Conservation (phyloP, 1,140 invertebrate species). For the Metaphire vulgaris region DNA sequence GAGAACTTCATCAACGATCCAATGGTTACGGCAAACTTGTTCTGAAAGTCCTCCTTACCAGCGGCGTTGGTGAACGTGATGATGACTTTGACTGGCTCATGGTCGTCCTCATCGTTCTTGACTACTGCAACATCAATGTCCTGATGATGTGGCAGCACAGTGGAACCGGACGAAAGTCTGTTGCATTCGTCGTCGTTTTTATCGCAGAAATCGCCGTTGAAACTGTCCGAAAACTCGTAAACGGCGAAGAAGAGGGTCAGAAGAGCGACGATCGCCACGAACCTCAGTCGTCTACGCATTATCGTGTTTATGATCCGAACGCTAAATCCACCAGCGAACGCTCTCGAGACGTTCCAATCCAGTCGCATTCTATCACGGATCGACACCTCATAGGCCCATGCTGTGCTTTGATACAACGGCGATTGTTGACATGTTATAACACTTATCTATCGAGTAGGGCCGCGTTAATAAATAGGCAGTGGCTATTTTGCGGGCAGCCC, state of each 20-base stretch:
- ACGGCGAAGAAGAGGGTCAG: neutral
- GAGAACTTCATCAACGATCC: slow-evolving; percentile 56
- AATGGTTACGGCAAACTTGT: slow-evolving; percentile 59
- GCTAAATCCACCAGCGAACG: too few species aligned
- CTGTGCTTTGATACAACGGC: too few species aligned
- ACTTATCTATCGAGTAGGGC: too few species aligned
- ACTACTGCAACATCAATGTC: neutral
- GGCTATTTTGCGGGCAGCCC: too few species aligned
- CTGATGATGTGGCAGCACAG: too few species aligned
- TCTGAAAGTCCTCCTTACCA: slow-evolving; percentile 57
- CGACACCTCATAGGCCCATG: too few species aligned
- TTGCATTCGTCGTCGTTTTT: neutral
- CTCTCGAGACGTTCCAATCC: too few species aligned
- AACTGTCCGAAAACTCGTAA: neutral
- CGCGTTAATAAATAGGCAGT: too few species aligned
- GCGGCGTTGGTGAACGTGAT: slow-evolving; percentile 60
- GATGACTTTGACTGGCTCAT: slow-evolving; percentile 40
- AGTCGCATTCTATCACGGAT: too few species aligned
- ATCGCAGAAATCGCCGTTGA: neutral
- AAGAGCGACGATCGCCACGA: neutral
- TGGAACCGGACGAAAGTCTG: too few species aligned
- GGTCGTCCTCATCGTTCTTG: neutral
- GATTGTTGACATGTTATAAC: too few species aligned
- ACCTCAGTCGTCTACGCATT: neutral
- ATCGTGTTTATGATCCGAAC: too few species aligned